Evolutionary conservation across 2,113 vertebrate genomes (phyloP).

Genomic region (Microtus richardsoni): DNA sequence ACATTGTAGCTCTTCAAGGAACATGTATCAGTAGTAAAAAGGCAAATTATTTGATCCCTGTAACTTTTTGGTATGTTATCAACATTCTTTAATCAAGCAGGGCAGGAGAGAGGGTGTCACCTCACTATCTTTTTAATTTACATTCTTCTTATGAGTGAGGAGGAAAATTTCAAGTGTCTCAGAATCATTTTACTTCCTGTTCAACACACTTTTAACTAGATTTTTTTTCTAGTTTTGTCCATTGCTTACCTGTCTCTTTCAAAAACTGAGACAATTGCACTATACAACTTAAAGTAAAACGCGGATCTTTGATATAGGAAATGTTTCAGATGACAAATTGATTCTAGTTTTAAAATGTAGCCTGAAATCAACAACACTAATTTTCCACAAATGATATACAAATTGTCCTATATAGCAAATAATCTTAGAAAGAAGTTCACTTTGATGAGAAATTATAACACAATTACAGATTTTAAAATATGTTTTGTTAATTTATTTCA

Average conservation of each 20-base stretch:
- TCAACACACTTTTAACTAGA: neutral
- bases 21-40: neutral
- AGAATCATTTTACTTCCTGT: slow-evolving; percentile 41
- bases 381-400: slow-evolving; percentile 20
- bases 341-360: slow-evolving; percentile 42
- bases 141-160: neutral
- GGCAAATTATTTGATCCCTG: neutral
- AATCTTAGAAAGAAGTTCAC: slow-evolving; percentile 19
- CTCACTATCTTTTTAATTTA: slow-evolving; percentile 10
- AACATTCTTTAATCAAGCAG: slow-evolving; percentile 17
- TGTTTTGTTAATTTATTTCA: slow-evolving; percentile 18
- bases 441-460: slow-evolving; percentile 17
- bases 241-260: slow-evolving; percentile 2
- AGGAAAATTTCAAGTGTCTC: neutral
- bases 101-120: neutral
- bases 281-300: slow-evolving; percentile 3
- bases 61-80: neutral
- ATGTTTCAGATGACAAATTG: slow-evolving; percentile 6
- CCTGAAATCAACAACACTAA: slow-evolving; percentile 48
- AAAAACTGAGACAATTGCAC: slow-evolving; percentile 9
- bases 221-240: neutral
- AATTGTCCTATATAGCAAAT: slow-evolving; percentile 56
- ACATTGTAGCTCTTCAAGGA: neutral
- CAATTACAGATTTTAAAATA: neutral
- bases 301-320: slow-evolving; percentile 3